Evolutionary conservation across 1,140 invertebrate species (phyloP).

Genomic region (Eriosoma lanigerum): DNA sequence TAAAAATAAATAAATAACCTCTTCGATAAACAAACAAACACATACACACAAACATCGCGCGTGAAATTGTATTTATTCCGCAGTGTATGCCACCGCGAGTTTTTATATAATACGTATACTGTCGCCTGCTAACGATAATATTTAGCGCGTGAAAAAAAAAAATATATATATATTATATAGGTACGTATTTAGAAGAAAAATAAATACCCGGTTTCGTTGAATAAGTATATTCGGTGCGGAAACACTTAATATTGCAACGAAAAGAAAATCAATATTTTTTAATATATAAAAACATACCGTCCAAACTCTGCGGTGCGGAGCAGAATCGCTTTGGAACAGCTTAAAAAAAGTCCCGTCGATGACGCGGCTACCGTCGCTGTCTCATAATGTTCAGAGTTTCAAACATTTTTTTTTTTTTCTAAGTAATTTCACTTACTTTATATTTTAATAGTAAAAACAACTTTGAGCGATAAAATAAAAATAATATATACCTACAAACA

Average conservation of each 20-base stretch:
- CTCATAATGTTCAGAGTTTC: not conserved
- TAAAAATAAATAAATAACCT: not conserved
- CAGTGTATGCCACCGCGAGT: too few relatives aligned
- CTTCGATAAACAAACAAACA: not conserved
- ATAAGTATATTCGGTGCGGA: not conserved
- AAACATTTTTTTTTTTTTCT: not conserved
- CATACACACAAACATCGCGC: not conserved
- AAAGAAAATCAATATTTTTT: slow-evolving; percentile 43
- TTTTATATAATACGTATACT: too few relatives aligned
- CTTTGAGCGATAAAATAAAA: not conserved
- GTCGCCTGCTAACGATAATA: too few relatives aligned
- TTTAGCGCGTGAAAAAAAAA: too few relatives aligned
- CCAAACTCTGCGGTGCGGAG: not conserved
- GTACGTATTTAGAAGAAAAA: too few relatives aligned
- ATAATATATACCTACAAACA: not conserved
- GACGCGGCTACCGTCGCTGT: too few relatives aligned
- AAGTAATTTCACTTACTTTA: slow-evolving; percentile 30
- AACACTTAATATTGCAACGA: slow-evolving; percentile 7
- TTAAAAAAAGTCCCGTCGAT: not conserved
- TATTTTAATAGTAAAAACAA: not conserved
- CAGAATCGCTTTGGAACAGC: not conserved
- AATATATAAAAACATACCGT: slow-evolving; percentile 21
- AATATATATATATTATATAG: too few relatives aligned
- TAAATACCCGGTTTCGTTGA: not conserved
- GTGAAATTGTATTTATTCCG: not conserved